These are phyloP conservation scores for Tenthredo mesomela DNA, from an alignment of 2,888 invertebrate species.

Conservation along the genomic window DNA sequence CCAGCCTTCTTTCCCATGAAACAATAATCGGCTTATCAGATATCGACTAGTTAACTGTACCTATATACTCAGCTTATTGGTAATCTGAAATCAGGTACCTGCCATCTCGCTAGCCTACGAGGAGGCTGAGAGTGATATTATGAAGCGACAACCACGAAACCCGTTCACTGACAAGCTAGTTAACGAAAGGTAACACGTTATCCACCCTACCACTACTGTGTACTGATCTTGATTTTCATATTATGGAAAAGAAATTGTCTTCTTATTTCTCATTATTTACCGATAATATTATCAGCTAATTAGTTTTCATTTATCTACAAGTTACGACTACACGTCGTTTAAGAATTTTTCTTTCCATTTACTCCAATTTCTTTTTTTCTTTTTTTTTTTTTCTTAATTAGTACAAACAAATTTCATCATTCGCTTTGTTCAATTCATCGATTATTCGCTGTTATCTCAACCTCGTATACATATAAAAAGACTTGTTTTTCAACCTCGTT, in stretches of 20 bases:
- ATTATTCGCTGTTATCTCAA: too few species aligned
- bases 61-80: constrained; percentile 74
- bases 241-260: neutral
- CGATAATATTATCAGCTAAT: too few species aligned
- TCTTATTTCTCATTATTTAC: neutral
- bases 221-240: neutral
- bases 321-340: too few species aligned
- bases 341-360: too few species aligned
- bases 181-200: constrained; percentile 84
- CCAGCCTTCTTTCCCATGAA: constrained; percentile 59
- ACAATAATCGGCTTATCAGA: constrained; percentile 32
- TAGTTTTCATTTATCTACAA: too few species aligned
- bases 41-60: constrained; percentile 56
- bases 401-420: too few species aligned
- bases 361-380: too few species aligned
- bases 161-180: constrained; percentile 92
- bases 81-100: constrained; percentile 81
- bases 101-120: constrained; percentile 94
- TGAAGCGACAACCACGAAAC: constrained; percentile 92
- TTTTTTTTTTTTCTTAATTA: too few species aligned
- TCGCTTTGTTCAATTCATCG: too few species aligned
- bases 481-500: too few species aligned
- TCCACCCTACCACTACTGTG: constrained; percentile 56
- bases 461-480: too few species aligned
- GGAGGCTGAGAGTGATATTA: constrained; percentile 92